Conservation (phyloP, 2,113 vertebrate genomes). For the Plecotus auritus region DNA sequence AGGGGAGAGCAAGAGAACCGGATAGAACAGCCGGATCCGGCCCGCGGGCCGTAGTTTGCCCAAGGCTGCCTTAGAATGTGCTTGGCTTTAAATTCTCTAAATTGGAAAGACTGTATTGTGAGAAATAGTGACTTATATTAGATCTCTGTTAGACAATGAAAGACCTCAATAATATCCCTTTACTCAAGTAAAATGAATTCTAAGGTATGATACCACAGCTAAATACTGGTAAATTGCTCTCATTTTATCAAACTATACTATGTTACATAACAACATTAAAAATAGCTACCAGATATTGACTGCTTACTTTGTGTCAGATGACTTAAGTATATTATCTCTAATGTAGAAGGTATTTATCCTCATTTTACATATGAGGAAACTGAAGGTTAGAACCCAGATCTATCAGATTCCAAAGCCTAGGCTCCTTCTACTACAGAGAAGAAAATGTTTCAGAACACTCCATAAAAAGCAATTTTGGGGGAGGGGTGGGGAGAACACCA, state of each 20-base stretch:
- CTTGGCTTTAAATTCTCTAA: background rate
- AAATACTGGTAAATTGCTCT: background rate
- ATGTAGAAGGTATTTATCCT: background rate
- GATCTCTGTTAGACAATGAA: background rate
- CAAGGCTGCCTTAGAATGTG: slow-evolving; percentile 10
- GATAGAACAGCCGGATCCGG: too few species aligned
- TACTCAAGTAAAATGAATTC: background rate
- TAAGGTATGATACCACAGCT: background rate
- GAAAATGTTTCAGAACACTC: slow-evolving; percentile 2
- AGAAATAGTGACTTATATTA: background rate
- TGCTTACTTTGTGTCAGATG: background rate
- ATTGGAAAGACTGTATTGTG: background rate
- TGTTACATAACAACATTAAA: background rate
- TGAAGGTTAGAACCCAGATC: background rate
- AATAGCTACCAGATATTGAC: background rate
- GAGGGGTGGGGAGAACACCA: background rate
- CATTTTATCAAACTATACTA: background rate
- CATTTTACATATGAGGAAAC: background rate
- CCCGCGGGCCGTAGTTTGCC: too few species aligned
- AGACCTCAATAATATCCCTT: background rate
- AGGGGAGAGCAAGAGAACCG: too few species aligned
- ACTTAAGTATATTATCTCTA: background rate
- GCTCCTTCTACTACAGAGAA: background rate
- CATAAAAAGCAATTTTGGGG: background rate
- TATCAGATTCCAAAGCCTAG: background rate